Percentiles rank a stretch among this genome's conserved stretches.
Conservation (phyloP, 2,888 invertebrate genomes). For the Agonum fuliginosum region DNA sequence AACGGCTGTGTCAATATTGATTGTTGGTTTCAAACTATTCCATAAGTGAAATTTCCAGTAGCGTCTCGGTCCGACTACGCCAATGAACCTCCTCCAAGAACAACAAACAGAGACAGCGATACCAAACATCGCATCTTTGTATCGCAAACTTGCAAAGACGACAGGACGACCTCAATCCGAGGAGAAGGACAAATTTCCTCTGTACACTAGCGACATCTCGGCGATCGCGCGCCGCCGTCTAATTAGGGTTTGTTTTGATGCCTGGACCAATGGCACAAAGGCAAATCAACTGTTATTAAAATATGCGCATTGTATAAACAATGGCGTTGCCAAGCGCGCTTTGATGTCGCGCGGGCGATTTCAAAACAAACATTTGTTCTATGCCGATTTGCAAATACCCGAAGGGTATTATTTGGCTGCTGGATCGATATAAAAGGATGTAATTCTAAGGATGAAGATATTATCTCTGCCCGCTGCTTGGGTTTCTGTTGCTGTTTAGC, state of each 20-base stretch:
- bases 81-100: slow-evolving; percentile 18
- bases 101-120: slow-evolving; percentile 43
- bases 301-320: slow-evolving; percentile 64
- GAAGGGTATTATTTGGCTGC: slow-evolving; percentile 46
- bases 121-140: slow-evolving; percentile 48
- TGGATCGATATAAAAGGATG: slow-evolving; percentile 51
- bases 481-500: no score
- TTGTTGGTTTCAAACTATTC: not conserved
- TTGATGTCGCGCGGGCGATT: slow-evolving; percentile 47
- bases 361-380: slow-evolving; percentile 48
- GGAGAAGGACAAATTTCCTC: slow-evolving; percentile 28
- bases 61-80: slow-evolving; percentile 42
- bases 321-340: slow-evolving; percentile 64
- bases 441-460: slow-evolving; percentile 50
- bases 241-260: slow-evolving; percentile 56
- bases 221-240: slow-evolving; percentile 35
- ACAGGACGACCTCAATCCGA: slow-evolving; percentile 48
- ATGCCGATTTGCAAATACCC: slow-evolving; percentile 56
- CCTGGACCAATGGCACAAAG: slow-evolving; percentile 45
- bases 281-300: slow-evolving; percentile 56
- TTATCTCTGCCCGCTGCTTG: no score
- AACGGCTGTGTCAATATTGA: no score
- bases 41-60: not conserved
- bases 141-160: slow-evolving; percentile 30
- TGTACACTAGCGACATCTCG: slow-evolving; percentile 10